Evolutionary conservation across 2,113 vertebrate species (phyloP), one percentile per base, ranked within the genome.

Genomic region (Silurus glanis): DNA sequence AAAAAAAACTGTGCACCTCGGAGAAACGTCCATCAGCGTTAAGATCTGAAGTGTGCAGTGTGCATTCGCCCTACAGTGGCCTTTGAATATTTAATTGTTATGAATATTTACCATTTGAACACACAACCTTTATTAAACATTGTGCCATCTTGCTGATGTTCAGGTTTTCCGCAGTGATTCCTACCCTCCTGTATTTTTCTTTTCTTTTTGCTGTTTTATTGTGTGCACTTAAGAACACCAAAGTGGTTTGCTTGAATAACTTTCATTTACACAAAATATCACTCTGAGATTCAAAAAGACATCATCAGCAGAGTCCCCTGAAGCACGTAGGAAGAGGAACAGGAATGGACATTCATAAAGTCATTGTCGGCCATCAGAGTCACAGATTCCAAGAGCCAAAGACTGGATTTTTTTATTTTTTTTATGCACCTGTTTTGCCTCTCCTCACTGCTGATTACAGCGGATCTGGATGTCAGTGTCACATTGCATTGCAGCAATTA

Each of bases 401-500:
- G 59, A 80, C 84, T 80, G 62, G 62, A 69, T 78, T 16, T 16
- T 25, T 55, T 25, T n/a, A 28, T 21, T 56, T 55, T 79, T 56
- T 28, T 25, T 3, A 78, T 56, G 75, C 45, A 47, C 71, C 9
- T 59, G 56, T 45, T 66, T 49, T 23, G 59, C 49, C 25, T 66
- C 19, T 55, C 59, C 6, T 28, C 59, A 66, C 58, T 28, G 58
- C 51, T 58, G 10, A 21, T 37, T 37, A 37, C 84, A 79, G 23
- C 19, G 21, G 61, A 80, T 21, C 59, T 37, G 72, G 45, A 76
- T 25, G 45, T 16, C 90, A 87, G 84, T 86, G 89, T 90, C 91
- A 89, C 90, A 83, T 90, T 90, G 91, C 88, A 86, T 91, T 91
- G 92, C 82, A 86, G 55, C 58, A 69, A 91, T 90, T 91, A 55